Base-by-base conservation (phyloP, 2,888 invertebrate species). In the Lutraria lutraria region DNA sequence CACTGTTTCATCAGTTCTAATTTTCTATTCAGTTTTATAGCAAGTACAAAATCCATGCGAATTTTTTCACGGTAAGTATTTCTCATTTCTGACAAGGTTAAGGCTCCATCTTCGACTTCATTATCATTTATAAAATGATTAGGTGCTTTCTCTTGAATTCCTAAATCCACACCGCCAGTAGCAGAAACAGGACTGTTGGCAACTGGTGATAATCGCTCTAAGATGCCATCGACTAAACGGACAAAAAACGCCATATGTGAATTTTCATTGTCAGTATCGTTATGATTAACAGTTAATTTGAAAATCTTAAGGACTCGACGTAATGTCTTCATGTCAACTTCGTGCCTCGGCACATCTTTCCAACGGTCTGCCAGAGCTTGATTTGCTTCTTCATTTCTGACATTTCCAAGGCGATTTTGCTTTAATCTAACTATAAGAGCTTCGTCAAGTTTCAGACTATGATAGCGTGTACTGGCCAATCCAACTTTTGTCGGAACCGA, bases 21-120 rank as follows among this genome's bases (percentile, higher is more conserved):
- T 72, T 81, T 81, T 8, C 91, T 91, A 12, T 60, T 60, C 1
- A 93, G 15, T 53, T 72, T 81, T 31, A 93, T 81, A 54, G 89
- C 89, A 16, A 90, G 89, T 81, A 93, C 90, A 80, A 90, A 91
- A 81, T 93, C 92, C 83, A 86, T 93, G 31, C 83, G 89, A 0
- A 72, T 43, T 79, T 87, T 90, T 21, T 87, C 86, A n/a, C 25
- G 53, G 68, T 89, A 92, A 21, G 79, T 83, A 29, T 81, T 79
- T n/a, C 43, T 81, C 19, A 88, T 31, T 10, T 25, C 76, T 53
- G 16, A 19, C 13, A 81, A 81, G 53, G 52, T 52, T 0, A 54
- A 25, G n/a, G 25, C 34, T 81, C 15, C 25, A n/a, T 25, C 81
- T 81, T 21, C 21, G 15, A 12, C 10, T 12, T 76, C 76, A 31